Conservation (phyloP, 2,888 invertebrate species). For the Nesidiocoris tenuis region DNA sequence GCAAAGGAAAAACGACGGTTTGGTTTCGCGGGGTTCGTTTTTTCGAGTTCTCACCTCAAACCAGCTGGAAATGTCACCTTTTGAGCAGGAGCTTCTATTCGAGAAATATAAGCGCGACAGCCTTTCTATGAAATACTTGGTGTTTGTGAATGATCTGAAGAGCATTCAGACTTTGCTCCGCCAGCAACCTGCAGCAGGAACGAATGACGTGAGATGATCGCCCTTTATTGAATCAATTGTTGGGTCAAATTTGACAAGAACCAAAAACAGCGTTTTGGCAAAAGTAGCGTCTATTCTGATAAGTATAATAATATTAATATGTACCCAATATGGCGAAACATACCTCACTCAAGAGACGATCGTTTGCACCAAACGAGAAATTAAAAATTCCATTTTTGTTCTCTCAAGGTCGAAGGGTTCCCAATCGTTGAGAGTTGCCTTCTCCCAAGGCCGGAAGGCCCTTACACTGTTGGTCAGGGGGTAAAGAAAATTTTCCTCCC, state of each 20-base stretch:
- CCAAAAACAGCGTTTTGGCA: too few species aligned
- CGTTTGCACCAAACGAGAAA: too few species aligned
- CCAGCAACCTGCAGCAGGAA: neutral
- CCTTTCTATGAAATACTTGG: constrained; percentile 22
- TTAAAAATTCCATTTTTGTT: too few species aligned
- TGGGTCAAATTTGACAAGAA: too few species aligned
- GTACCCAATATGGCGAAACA: too few species aligned
- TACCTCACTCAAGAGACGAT: too few species aligned
- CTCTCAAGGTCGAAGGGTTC: too few species aligned
- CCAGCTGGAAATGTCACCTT: constrained; percentile 18
- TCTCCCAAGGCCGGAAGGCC: constrained; percentile 17
- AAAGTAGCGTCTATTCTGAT: too few species aligned
- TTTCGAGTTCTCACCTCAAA: constrained; percentile 23
- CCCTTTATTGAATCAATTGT: too few species aligned
- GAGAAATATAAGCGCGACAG: constrained; percentile 32
- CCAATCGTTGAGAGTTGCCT: constrained; percentile 13
- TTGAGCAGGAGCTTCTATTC: constrained; percentile 29
- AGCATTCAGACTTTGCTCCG: constrained; percentile 6
- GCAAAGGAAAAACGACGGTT: constrained; percentile 23
- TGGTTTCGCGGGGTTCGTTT: constrained; percentile 17
- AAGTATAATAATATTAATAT: too few species aligned
- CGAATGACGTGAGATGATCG: neutral
- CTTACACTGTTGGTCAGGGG: neutral
- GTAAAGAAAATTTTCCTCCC: constrained; percentile 17
- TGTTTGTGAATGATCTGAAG: constrained; percentile 27